Evolutionary conservation across 2,797 vertebrate species (phyloP).

Genomic region (Pelobates cultripes): DNA sequence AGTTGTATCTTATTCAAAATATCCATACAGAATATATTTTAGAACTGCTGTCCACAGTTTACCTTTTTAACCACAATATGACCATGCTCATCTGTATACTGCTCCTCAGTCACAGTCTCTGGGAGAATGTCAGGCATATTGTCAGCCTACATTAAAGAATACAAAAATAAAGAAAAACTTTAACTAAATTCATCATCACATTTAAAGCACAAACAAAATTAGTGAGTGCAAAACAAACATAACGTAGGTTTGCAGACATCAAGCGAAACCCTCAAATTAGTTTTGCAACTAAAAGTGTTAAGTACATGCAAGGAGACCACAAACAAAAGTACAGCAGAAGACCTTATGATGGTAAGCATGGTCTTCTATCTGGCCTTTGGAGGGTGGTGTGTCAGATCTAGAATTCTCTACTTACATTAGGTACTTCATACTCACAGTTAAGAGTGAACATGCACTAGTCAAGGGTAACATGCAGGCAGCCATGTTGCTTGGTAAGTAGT

Average conservation of each 20-base stretch:
- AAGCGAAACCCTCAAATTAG: slow-evolving; percentile 43
- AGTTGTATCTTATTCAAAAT: no score
- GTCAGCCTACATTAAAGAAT: slow-evolving; percentile 78
- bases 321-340: slow-evolving; percentile 38
- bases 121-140: slow-evolving; percentile 85
- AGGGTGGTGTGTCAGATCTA: slow-evolving; percentile 25
- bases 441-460: slow-evolving; percentile 52
- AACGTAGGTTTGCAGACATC: slow-evolving; percentile 13
- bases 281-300: slow-evolving; percentile 51
- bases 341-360: not conserved
- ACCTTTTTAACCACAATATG: slow-evolving; percentile 95
- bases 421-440: slow-evolving; percentile 21
- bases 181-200: not conserved
- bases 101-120: slow-evolving; percentile 90
- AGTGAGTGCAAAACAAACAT: slow-evolving; percentile 50
- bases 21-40: no score
- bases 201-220: slow-evolving; percentile 20
- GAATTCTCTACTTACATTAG: not conserved
- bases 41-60: slow-evolving; percentile 22
- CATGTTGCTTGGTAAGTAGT: not conserved
- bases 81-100: slow-evolving; percentile 90
- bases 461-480: slow-evolving; percentile 49
- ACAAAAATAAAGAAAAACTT: slow-evolving; percentile 39
- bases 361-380: slow-evolving; percentile 44
- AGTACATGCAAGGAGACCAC: slow-evolving; percentile 62